Evolutionary conservation across 2,113 vertebrate species (phyloP).

Genomic region (Onychostoma macrolepis): DNA sequence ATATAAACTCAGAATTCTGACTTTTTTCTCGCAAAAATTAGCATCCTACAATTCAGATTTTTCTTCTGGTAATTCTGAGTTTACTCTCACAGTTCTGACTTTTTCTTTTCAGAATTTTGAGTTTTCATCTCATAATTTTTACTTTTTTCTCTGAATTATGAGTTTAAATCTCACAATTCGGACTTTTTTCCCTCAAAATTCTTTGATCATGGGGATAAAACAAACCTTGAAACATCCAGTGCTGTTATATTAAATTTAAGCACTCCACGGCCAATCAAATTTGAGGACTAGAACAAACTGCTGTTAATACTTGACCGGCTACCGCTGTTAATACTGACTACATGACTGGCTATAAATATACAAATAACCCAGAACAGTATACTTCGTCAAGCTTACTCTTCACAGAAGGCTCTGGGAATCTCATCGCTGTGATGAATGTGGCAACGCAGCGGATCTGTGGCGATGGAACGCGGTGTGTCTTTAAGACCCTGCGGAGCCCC

Average conservation of each 20-base stretch:
- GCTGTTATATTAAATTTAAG: neutral
- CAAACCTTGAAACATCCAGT: neutral
- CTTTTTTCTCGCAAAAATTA: no score
- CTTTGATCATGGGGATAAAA: neutral
- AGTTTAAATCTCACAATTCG: no score
- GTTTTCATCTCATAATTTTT: no score
- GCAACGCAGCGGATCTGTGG: neutral
- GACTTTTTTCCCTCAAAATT: no score
- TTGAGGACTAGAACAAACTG: neutral
- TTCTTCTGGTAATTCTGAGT: no score
- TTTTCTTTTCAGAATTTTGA: no score
- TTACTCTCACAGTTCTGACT: no score
- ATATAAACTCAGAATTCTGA: no score
- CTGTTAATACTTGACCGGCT: neutral
- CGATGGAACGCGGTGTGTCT: slow-evolving; percentile 59
- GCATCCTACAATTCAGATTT: no score
- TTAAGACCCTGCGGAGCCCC: slow-evolving; percentile 79
- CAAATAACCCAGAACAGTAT: neutral
- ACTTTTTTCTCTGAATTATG: no score
- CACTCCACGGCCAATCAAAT: neutral
- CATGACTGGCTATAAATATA: neutral
- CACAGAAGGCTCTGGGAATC: neutral
- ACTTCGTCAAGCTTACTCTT: neutral
- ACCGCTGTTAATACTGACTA: neutral
- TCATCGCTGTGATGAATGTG: neutral